A percentile compares a stretch with the other conserved stretches of the same genome.
Conservation (phyloP, 2,797 vertebrate species). For the Pampus argenteus region DNA sequence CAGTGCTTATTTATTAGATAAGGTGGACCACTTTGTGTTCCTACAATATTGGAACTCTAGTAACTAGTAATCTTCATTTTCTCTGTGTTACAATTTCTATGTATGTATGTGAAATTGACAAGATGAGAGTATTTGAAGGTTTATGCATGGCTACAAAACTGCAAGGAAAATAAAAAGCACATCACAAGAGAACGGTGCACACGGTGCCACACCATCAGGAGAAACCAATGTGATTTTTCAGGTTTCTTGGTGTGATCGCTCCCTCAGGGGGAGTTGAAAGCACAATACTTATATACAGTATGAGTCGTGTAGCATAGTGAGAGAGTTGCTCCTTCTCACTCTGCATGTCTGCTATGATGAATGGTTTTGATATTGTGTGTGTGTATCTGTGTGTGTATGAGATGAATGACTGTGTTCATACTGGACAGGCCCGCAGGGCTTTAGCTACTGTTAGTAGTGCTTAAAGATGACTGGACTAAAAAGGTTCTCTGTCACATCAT, state of each 20-base stretch:
- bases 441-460: conserved; percentile 81
- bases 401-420: conserved; percentile 75
- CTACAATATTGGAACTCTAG: background rate
- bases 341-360: conserved; percentile 76
- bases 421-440: conserved; percentile 74
- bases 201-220: conserved; percentile 21
- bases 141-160: conserved; percentile 35
- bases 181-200: conserved; percentile 34
- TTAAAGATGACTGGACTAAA: conserved; percentile 82
- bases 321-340: conserved; percentile 45
- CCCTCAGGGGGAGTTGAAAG: conserved; percentile 51
- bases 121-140: conserved; percentile 49
- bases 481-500: conserved; percentile 72
- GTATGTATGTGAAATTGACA: conserved; percentile 66
- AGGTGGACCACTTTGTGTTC: background rate
- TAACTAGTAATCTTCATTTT: conserved; percentile 7
- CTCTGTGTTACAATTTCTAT: conserved; percentile 2
- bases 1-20: conserved; percentile 1
- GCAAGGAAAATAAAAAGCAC: conserved; percentile 27
- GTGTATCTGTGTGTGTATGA: conserved; percentile 42
- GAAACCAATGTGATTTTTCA: conserved; percentile 35
- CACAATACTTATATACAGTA: conserved; percentile 38
- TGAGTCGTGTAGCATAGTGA: conserved; percentile 39
- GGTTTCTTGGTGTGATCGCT: conserved; percentile 40
- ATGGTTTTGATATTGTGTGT: conserved; percentile 74